Conservation (phyloP, 2,888 invertebrate species). For the Drosophila anceps region DNA sequence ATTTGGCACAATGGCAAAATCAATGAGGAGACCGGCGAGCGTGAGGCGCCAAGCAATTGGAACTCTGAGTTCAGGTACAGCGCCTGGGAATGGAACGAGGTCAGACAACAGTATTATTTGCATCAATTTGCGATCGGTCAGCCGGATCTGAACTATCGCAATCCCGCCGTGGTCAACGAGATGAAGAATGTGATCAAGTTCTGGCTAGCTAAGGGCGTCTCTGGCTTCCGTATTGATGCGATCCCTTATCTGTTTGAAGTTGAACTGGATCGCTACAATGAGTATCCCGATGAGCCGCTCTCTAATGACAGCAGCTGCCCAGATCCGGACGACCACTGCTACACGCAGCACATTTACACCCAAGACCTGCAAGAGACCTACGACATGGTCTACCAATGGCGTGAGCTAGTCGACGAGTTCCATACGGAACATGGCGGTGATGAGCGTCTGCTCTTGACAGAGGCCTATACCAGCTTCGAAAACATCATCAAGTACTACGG, state of each 20-base stretch:
- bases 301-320: conserved; percentile 84
- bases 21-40: conserved; percentile 80
- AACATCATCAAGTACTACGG: conserved; percentile 88
- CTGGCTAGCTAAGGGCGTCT: conserved; percentile 92
- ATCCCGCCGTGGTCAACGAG: conserved; percentile 85
- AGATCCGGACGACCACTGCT: conserved; percentile 86
- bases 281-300: conserved; percentile 86
- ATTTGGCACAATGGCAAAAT: conserved; percentile 88
- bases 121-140: conserved; percentile 88
- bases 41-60: conserved; percentile 87
- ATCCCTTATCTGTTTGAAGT: conserved; percentile 86
- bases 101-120: conserved; percentile 88
- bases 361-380: conserved; percentile 87
- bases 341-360: conserved; percentile 87
- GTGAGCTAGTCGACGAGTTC: conserved; percentile 87
- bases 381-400: conserved; percentile 87
- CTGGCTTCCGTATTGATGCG: conserved; percentile 91
- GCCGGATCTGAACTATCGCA: conserved; percentile 89
- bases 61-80: conserved; percentile 87
- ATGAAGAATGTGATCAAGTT: conserved; percentile 89
- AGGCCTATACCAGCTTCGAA: conserved; percentile 87
- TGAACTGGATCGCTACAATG: conserved; percentile 77
- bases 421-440: conserved; percentile 82
- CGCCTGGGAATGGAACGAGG: conserved; percentile 88
- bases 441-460: conserved; percentile 87